Evolutionary conservation across 2,113 vertebrate species (phyloP).

Genomic region (Ptilorrhoa leucosticta): DNA sequence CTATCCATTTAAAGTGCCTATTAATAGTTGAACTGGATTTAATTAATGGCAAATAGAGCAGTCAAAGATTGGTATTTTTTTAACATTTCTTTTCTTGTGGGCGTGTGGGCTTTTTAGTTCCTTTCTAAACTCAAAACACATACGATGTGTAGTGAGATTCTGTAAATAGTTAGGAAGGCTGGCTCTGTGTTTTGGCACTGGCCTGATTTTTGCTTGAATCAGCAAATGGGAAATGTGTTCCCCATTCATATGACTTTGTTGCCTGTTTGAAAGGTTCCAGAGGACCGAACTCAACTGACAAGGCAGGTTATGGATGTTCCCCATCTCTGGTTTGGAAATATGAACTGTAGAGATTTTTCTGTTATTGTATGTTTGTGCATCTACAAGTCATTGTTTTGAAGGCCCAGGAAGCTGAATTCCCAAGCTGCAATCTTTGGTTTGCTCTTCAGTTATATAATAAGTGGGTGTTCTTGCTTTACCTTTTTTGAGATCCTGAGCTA

Average conservation of each 20-base stretch:
- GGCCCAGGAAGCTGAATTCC: not conserved
- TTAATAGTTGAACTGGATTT: not conserved
- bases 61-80: not conserved
- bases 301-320: not conserved
- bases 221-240: conserved; percentile 25
- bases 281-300: not conserved
- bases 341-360: not conserved
- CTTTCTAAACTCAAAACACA: not conserved
- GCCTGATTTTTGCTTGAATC: conserved; percentile 11
- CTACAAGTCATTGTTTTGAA: not conserved
- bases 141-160: not conserved
- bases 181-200: conserved; percentile 30
- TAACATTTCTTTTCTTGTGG: not conserved
- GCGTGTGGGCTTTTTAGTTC: not conserved
- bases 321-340: not conserved
- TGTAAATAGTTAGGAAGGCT: conserved; percentile 38
- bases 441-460: not conserved
- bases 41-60: not conserved
- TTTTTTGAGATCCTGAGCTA: not conserved
- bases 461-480: not conserved
- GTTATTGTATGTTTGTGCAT: not conserved
- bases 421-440: not conserved
- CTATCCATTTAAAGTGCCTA: not conserved
- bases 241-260: not conserved
- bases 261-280: conserved; percentile 4